These are phyloP conservation scores for Platyrinchus mystaceus DNA, from an alignment of 2,797 vertebrate genomes.

Conservation along the genomic window DNA sequence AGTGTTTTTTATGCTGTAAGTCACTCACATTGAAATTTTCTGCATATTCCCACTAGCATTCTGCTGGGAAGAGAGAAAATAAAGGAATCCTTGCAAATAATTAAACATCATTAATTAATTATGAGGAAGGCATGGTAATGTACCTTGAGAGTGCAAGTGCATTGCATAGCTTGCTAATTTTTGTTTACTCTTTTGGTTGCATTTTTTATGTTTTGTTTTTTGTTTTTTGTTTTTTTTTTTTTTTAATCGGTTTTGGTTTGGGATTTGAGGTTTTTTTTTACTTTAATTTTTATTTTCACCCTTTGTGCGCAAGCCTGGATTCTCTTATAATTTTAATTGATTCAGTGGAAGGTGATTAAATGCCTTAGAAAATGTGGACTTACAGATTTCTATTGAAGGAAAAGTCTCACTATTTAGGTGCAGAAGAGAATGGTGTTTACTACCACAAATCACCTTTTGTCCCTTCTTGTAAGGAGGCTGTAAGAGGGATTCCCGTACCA, in stretches of 20 bases:
- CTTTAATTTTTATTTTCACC: neutral
- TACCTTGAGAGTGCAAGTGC: neutral
- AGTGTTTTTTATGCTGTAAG: neutral
- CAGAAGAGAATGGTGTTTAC: neutral
- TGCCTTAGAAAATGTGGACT: neutral
- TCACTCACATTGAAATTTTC: neutral
- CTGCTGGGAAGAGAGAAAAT: neutral
- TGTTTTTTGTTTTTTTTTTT: neutral
- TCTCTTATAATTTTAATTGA: neutral
- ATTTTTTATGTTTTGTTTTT: neutral
- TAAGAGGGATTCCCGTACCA: neutral
- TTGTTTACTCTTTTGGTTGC: neutral
- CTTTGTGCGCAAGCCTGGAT: neutral
- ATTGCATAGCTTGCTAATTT: neutral
- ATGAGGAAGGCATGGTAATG: constrained; percentile 2
- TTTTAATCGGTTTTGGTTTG: neutral
- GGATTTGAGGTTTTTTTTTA: neutral
- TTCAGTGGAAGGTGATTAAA: neutral
- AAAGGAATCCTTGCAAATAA: constrained; percentile 45
- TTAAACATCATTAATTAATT: constrained; percentile 56
- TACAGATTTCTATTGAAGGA: neutral
- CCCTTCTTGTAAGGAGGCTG: neutral
- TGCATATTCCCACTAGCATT: neutral
- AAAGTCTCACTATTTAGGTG: neutral
- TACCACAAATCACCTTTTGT: neutral